Evolutionary conservation across 2,888 invertebrate species (phyloP), one percentile per base, ranked within the genome.

Genomic region (Bedellia somnulentella): DNA sequence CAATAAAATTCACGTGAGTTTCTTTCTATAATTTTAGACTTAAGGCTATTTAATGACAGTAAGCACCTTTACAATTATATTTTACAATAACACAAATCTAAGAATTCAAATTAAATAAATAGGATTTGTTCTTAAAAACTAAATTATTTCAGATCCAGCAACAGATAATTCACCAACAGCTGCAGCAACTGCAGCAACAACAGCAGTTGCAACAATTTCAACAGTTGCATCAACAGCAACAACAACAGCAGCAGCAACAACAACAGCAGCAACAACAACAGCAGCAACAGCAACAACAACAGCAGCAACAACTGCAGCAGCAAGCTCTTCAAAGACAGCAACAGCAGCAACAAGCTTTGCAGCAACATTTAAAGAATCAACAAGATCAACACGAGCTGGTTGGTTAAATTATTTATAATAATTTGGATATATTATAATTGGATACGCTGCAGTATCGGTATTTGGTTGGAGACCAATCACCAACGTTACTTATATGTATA

Each of bases 291-390:
- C 41, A 59, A 31, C 60, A 57, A 36, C 61, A 59, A 26, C 63
- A 64, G 23, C 62, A 62, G 34, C 46, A 54, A 4, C 52, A 60
- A 15, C 62, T 57, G 30, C 39, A 52, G 31, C 58, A 60, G 25
- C 57, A 57, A n/a, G n/a, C n/a, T n/a, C n/a, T n/a, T 29, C 68
- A 70, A 24, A 66, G 60, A 1, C 42, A 71, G 36, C 71, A 71
- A 37, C 44, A 66, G 18, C 71, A 68, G 37, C 64, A 64, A 37
- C 82, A 83, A 39, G 80, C 77, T 33, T 68, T 83, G 38, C 82
- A 80, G 33, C 81, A 81, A 37, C 80, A 80, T 31, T 62, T 79
- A 6, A 78, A 81, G 39, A 70, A 79, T 39, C 80, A 79, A 36
- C 81, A 81, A 31, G 78, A 67, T 42, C 77, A 52, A 38, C 76